Base-by-base conservation (phyloP, 2,797 vertebrate genomes). In the Smutsia temminckii region DNA sequence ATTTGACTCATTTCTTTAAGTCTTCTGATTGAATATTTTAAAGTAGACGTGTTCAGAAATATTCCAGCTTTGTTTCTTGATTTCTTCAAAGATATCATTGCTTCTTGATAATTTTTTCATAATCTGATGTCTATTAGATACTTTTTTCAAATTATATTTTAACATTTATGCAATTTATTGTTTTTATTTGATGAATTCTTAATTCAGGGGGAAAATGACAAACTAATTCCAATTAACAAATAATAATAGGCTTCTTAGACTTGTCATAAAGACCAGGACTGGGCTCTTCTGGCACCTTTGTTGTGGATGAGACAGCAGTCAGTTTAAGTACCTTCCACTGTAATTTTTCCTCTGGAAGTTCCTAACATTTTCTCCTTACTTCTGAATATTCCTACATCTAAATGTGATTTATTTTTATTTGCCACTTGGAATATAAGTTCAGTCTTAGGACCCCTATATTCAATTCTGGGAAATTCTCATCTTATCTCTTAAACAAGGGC, bases 1-100 rank as follows among this genome's bases (percentile, higher is more conserved):
- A 75, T 89, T 87, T 89, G 21, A 49, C 84, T 74, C 32, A 72
- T 90, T 93, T 85, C 34, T 87, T 61, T 53, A 90, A 93, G 49
- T 3, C 23, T 69, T 71, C 37, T 80, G 21, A 61, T 61, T 89
- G 55, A 89, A 12, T 86, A 59, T 79, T 46, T 83, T 81, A 61
- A 84, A 61, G 3, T 17, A 95, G 49, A 84, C 21, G 21, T 89
- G 14, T 59, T 88, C 40, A 93, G 23, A 96, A 89, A 84, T 42
- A 84, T 42, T 93, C 10, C 81, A 71, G 10, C 29, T 91, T 77
- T 84, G 40, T 42, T 81, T 32, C 29, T 90, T 80, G 9, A n/a
- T 83, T 93, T 85, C 23, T 88, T 93, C 8, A 23, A 83, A 96
- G 59, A 51, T 84, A 20, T 23, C 2, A 17, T 55, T 89, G 46